Base-by-base conservation (phyloP, 2,797 vertebrate genomes). In the Graptemys geographica region DNA sequence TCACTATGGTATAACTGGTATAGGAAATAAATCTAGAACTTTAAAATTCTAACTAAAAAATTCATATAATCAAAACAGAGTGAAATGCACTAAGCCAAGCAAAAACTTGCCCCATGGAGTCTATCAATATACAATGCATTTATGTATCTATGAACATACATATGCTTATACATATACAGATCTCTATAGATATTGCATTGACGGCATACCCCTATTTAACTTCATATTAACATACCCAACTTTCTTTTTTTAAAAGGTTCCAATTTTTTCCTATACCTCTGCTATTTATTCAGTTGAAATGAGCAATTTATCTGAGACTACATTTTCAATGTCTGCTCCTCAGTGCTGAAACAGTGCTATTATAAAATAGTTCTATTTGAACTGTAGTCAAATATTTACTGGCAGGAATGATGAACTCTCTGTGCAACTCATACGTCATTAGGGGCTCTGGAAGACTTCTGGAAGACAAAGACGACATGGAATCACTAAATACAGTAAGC, bases 391-490 rank as follows among this genome's bases (percentile, higher is more conserved):
- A 83, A 97, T 98, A 99, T 98, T 99, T 99, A 99, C 99, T 99
- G 91, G 99, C 99, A 93, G 98, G 99, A 97, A 98, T 87, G 96
- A 99, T 99, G 98, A 99, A 99, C 93, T 99, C 99, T 98, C 99
- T 99, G 78, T 99, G 99, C 96, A 99, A 98, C 95, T 99, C 99
- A 2, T 99, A 99, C 65, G 99, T 99, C 99, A 99, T 99, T 97
- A 99, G 97, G 3, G 99, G 99, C 96, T 99, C 99, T 72, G 99
- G 99, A 97, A 99, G 99, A 97, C 99, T 99, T 98, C 99, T 99
- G 97, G 55, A 98, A 97, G 94, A 97, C 57, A 96, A 96, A 79
- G 86, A 96, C 51, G 79, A 96, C 11, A 81, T 91, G 65, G 79
- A 90, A 94, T 98, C 92, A 98, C n/a, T 79, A 90, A 78, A 90